Base-by-base conservation (phyloP, 2,113 vertebrate species). In the Aramus guarauna region DNA sequence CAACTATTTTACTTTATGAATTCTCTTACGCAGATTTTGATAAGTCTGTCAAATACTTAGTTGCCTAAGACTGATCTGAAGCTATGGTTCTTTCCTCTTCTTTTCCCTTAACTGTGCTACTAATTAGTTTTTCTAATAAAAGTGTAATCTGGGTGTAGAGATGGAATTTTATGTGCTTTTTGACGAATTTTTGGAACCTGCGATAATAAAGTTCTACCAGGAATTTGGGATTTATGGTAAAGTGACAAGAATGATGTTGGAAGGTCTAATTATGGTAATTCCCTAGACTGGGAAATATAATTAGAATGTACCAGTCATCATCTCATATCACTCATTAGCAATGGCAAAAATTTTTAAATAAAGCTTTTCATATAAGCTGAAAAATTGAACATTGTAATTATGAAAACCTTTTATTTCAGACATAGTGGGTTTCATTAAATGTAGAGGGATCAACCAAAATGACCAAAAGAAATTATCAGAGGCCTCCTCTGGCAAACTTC, bases 101-200 rank as follows among this genome's bases (percentile, higher is more conserved):
- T 39, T 84, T 62, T 82, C n/a, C 37, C 2, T 7, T 78, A 60
- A 83, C 59, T 66, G 15, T 85, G 23, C 19, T 72, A 55, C n/a
- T 92, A 90, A 85, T 81, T 87, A 71, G 15, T 62, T 88, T 92
- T 96, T 39, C 15, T 90, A 88, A 89, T 67, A 48, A 90, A 84
- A 50, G 30, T 84, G 39, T 56, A 87, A 60, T 79, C 45, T 89
- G 52, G 27, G 12, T n/a, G 45, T 67, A 67, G 72, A 55, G 22
- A 69, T 79, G 27, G n/a, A 86, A 86, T 86, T 94, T 82, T 77
- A 50, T 64, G 36, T 30, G 48, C 3, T 24, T 48, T 88, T 93
- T 94, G 19, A 96, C 83, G 63, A 75, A 62, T 87, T 82, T 94
- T 75, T 93, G 37, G 62, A 85, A 87, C 22, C 37, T 72, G 50